Evolutionary conservation across 2,888 invertebrate genomes (phyloP).

Genomic region (Leptinotarsa haldemani): DNA sequence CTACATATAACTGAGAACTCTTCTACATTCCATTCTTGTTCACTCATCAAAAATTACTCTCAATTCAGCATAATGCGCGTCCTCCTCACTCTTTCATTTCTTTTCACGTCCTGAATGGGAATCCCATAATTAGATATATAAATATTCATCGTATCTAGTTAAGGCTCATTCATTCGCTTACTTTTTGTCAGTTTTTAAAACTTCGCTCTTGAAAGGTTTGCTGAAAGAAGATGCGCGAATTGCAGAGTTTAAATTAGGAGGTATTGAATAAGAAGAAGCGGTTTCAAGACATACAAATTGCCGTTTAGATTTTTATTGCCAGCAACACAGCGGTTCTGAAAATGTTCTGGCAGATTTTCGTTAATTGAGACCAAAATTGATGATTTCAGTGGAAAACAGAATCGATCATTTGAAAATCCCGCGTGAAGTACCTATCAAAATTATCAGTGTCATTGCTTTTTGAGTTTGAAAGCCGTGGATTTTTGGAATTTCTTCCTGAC

Average conservation of each 20-base stretch:
- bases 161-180: slow-evolving; percentile 56
- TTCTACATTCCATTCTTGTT: not conserved
- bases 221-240: slow-evolving; percentile 57
- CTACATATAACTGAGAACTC: not conserved
- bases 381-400: no score
- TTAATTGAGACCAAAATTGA: not conserved
- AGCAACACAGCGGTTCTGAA: slow-evolving; percentile 35
- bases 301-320: slow-evolving; percentile 60
- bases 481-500: no score
- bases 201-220: slow-evolving; percentile 59
- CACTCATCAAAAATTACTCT: slow-evolving; percentile 9
- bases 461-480: no score
- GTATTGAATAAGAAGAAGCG: slow-evolving; percentile 58
- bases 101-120: slow-evolving; percentile 31
- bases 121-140: slow-evolving; percentile 55
- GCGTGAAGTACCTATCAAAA: no score
- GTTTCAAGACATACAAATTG: slow-evolving; percentile 59
- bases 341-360: slow-evolving; percentile 20
- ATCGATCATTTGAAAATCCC: no score
- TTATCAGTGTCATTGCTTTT: no score
- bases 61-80: slow-evolving; percentile 1
- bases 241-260: slow-evolving; percentile 60
- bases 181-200: slow-evolving; percentile 58
- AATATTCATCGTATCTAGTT: slow-evolving; percentile 61
- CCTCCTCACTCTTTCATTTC: not conserved